phyloP scores from a whole-genome alignment of 2,113 vertebrate species.

The Brienomyrus brachyistius region DNA sequence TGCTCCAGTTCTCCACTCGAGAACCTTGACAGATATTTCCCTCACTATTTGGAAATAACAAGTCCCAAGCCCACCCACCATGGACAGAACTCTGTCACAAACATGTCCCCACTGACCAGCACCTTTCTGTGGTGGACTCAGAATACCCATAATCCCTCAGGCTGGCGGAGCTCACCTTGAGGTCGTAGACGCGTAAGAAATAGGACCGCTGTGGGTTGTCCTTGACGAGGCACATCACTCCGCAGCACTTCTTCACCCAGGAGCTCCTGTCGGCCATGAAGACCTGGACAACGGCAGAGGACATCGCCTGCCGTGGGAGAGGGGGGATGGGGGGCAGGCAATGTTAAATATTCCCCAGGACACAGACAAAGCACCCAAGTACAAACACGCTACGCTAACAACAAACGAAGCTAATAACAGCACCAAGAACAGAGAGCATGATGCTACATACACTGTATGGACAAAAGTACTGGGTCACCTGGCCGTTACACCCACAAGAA shows the following conservation, averaged over 20 bases:
- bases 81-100: not conserved
- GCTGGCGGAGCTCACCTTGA: constrained; percentile 71
- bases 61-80: not conserved
- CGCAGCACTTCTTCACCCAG: constrained; percentile 93
- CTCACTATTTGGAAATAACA: not conserved
- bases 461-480: no score
- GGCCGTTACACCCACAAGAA: no score
- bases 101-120: not conserved
- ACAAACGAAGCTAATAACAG: not conserved
- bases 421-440: not conserved
- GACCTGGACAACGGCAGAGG: constrained; percentile 89
- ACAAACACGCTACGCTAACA: not conserved
- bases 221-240: constrained; percentile 92
- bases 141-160: not conserved
- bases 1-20: not conserved
- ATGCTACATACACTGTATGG: not conserved
- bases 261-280: constrained; percentile 79
- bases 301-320: constrained; percentile 70
- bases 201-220: constrained; percentile 98
- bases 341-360: not conserved
- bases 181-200: constrained; percentile 94
- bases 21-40: not conserved
- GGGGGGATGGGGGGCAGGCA: not conserved
- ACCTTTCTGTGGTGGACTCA: not conserved
- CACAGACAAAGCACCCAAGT: not conserved